These are phyloP conservation scores for Thera obeliscata DNA, from an alignment of 2,888 invertebrate genomes.

Conservation along the genomic window DNA sequence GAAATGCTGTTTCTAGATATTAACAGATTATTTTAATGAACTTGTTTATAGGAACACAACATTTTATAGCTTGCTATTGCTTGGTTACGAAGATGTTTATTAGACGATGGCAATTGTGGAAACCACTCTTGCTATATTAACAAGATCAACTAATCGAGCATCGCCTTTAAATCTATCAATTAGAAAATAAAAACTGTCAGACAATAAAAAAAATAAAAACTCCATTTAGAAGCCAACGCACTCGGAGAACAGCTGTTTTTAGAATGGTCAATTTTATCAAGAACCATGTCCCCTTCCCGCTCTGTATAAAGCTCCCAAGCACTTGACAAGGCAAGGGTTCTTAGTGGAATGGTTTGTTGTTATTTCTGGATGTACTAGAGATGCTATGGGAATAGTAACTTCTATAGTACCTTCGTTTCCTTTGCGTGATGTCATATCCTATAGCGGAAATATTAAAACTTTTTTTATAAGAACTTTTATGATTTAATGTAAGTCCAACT, in stretches of 20 bases:
- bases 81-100: neutral
- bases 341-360: conserved; percentile 51
- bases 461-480: neutral
- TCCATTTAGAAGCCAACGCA: conserved; percentile 60
- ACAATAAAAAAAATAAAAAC: conserved; percentile 51
- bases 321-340: conserved; percentile 40
- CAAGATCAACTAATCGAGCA: conserved; percentile 22
- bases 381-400: conserved; percentile 76
- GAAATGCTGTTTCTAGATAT: conserved; percentile 29
- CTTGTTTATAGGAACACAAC: conserved; percentile 13
- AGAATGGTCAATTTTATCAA: conserved; percentile 59
- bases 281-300: conserved; percentile 46
- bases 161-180: conserved; percentile 40
- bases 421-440: conserved; percentile 73
- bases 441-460: conserved; percentile 26
- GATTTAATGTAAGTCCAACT: neutral
- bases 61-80: too few species aligned
- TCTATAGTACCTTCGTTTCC: conserved; percentile 66
- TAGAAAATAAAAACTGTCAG: conserved; percentile 42
- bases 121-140: neutral
- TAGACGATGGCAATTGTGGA: neutral
- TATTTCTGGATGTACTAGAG: conserved; percentile 73
- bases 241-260: conserved; percentile 79
- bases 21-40: conserved; percentile 19
- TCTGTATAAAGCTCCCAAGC: conserved; percentile 18